Base-by-base conservation (phyloP, 2,797 vertebrate species). In the Aeoliscus strigatus region DNA sequence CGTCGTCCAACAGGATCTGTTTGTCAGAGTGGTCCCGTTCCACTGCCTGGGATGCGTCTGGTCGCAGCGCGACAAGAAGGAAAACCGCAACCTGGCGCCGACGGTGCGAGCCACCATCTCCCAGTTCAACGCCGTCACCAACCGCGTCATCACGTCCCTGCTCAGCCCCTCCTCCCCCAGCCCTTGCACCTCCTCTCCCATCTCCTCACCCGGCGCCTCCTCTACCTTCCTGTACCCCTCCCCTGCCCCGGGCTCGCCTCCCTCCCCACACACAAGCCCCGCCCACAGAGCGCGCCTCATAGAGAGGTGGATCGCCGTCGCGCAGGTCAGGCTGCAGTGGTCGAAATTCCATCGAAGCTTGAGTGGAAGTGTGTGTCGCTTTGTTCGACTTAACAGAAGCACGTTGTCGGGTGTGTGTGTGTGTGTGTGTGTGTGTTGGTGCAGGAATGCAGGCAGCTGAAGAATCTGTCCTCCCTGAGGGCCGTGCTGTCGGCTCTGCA, bases 11-110 rank as follows among this genome's bases (percentile, higher is more conserved):
- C 73, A 94, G 93, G 87, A 90, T 0, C 88, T 96, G n/a, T 94
- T 94, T 46, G 71, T 79, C 2, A 80, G 58, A 7, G 88, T 90
- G 27, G 79, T 82, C 5, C 85, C 89, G n/a, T 93, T 88, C 51
- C 91, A 96, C 56, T 96, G 93, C 60, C 78, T 94, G 34, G 93
- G 93, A 53, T 93, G 92, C 1, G 50, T 94, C 62, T 96, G 93
- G 93, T 94, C 93, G 1, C 92, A 93, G 47, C 84, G 93, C 0
- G 93, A 93, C 83, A 91, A 92, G 74, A 92, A 92, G 0, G 90
- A 91, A 44, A 89, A 89, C 21, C 53, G 65, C 2, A 80, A 81
- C 39, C 34, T 85, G 15, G 87, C 89, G 0, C 86, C 91, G 0
- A 90, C 81, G 0, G 87, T 96, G 47, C 89, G 92, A 0, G 93